Base-by-base conservation (phyloP, 2,797 vertebrate species). In the Fratercula arctica region DNA sequence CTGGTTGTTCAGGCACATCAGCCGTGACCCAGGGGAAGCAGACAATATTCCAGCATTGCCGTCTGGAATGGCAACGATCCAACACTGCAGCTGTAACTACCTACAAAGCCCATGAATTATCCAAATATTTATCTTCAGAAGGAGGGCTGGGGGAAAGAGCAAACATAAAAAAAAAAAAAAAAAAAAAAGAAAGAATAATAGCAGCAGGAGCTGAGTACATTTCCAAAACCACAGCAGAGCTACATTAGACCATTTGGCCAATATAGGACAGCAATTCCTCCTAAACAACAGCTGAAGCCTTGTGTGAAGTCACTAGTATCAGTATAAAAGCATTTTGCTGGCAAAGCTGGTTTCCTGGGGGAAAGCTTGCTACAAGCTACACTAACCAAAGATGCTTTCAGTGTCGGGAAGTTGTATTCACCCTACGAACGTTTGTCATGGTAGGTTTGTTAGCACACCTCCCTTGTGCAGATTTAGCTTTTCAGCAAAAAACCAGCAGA, bases 91-190 rank as follows among this genome's bases (percentile, higher is more conserved):
- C 85, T 95, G 57, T 59, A 85, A 80, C 86, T 89, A 93, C 85
- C 87, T 93, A 87, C 41, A 31, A 91, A 95, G 78, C 41, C 90
- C 78, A 64, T 26, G 46, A 66, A 77, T 85, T 89, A 95, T 53
- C 72, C 76, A 92, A 90, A 85, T 70, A 85, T 80, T 95, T 96
- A 82, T 77, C 84, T 94, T 85, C 72, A 92, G 84, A 56, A 92
- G 78, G 41, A 95, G 23, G 43, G 60, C 68, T 75, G 24, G 37
- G 81, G 59, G 20, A 86, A 92, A 92, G 35, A 94, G 35, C 57
- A 94, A 82, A 39, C 29, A 68, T 16, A 25, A 61, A 89, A 85
- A 69, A 69, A 63, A 48, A 84, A 26, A 23, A 35, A n/a, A n/a
- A n/a, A n/a, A n/a, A n/a, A n/a, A n/a, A 25, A 20, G 7, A 35